Conservation (phyloP, 1,140 invertebrate genomes). For the Pachypsylla venusta region DNA sequence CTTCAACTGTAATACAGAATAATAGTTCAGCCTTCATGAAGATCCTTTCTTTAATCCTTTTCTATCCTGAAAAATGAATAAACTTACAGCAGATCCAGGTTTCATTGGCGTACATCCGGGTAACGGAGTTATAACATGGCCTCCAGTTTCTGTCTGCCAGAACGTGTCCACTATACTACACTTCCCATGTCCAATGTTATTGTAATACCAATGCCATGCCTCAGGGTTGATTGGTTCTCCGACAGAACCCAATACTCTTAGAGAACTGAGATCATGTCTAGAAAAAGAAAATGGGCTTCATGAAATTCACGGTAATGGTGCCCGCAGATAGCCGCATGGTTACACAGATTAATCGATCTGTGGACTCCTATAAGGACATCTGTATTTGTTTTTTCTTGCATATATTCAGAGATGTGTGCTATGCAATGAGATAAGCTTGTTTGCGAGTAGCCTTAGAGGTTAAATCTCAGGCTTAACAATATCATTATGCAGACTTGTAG, state of each 20-base stretch:
- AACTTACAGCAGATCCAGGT: constrained; percentile 84
- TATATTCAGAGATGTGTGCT: too few relatives aligned
- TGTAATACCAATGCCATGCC: constrained; percentile 96
- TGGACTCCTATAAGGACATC: too few relatives aligned
- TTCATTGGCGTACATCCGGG: constrained; percentile 92
- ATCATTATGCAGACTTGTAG: too few relatives aligned
- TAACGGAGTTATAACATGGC: constrained; percentile 83
- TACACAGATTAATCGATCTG: too few relatives aligned
- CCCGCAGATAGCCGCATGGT: too few relatives aligned
- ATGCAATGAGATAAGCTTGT: too few relatives aligned
- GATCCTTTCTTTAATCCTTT: too few relatives aligned
- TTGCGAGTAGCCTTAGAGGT: too few relatives aligned
- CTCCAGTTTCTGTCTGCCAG: constrained; percentile 98
- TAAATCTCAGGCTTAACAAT: too few relatives aligned
- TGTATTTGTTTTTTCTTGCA: too few relatives aligned
- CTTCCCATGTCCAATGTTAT: constrained; percentile 59
- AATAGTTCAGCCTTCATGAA: neutral
- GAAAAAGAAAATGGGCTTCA: too few relatives aligned
- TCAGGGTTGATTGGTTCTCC: constrained; percentile 96
- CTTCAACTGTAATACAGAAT: neutral
- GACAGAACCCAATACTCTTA: constrained; percentile 82
- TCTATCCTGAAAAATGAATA: neutral
- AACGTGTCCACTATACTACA: constrained; percentile 95
- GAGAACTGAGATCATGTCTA: constrained; percentile 34
- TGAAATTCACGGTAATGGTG: too few relatives aligned